Base-by-base conservation (phyloP, 2,888 invertebrate genomes). In the Spisula solida region DNA sequence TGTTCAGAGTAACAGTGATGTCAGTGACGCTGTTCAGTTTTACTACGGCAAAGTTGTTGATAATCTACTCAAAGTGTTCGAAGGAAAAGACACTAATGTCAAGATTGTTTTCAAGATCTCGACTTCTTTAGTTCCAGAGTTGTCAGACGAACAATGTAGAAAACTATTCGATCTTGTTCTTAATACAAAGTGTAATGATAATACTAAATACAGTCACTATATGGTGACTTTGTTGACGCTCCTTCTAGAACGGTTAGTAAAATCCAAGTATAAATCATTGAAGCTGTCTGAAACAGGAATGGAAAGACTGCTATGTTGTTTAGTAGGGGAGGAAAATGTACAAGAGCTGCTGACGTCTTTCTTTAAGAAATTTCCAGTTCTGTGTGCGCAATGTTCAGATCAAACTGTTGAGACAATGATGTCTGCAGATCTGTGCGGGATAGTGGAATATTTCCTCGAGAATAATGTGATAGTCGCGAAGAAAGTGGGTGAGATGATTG, bases 391-490 rank as follows among this genome's bases (percentile, higher is more conserved):
- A 34, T 92, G 92, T 70, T 31, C 85, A 0, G 70, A 78, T 0
- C n/a, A 31, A 12, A 79, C 66, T 29, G 81, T 90, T 51, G 81
- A 81, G 18, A 85, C 47, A 31, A 20, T 93, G 79, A 55, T 81
- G 31, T 34, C 51, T 10, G 31, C 83, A 31, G 78, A 20, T 4
- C 82, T 85, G 66, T 66, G 41, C 1, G 82, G 31, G 47, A 82
- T 93, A 66, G 66, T 87, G 31, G 55, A 86, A 29, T 55, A 85
- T 25, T 31, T 93, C 75, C 86, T 93, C 80, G 55, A 60, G 41
- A 81, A 87, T 79, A 92, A 87, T 85, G 18, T 78, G 20, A 47
- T 25, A 1, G 78, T 92, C 66, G 79, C 78, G 29, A 18, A 31
- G 20, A 31, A 55, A 20, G 78, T 87, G 16, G 51, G 75, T 14